Conservation (phyloP, 2,888 invertebrate genomes). For the Noctua fimbriata region DNA sequence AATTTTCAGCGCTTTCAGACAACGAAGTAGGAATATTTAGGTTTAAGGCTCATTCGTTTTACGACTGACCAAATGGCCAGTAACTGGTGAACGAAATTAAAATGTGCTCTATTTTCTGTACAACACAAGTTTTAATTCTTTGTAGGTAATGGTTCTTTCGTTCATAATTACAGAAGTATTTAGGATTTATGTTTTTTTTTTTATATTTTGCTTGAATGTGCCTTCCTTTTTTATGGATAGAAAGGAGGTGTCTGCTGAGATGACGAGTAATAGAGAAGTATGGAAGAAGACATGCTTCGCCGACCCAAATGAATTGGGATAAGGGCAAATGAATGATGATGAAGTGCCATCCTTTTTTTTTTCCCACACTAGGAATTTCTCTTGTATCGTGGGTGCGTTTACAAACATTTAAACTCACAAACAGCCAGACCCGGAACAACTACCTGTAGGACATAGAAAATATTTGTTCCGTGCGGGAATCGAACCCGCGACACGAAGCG, state of each 20-base stretch:
- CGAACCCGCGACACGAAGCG: too few species aligned
- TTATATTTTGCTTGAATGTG: background rate
- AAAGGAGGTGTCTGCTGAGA: too few species aligned
- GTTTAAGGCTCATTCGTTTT: conserved; percentile 24
- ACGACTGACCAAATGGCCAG: conserved; percentile 19
- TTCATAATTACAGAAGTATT: background rate
- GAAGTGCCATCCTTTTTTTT: conserved; percentile 11
- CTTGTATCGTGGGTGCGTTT: too few species aligned
- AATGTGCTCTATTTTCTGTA: conserved; percentile 15
- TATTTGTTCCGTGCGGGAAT: too few species aligned
- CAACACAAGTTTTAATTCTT: background rate
- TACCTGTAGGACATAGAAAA: too few species aligned
- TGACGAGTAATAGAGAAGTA: too few species aligned
- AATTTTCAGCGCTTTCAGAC: conserved; percentile 28
- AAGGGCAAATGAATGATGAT: too few species aligned
- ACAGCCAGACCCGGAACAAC: too few species aligned
- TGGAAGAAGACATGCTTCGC: too few species aligned
- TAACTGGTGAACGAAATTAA: conserved; percentile 39
- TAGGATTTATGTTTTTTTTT: background rate
- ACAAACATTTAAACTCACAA: too few species aligned
- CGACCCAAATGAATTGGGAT: too few species aligned
- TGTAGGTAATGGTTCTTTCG: background rate
- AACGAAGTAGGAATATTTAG: conserved; percentile 28
- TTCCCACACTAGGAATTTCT: too few species aligned
- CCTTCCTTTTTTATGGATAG: background rate